Conservation (phyloP, 2,888 invertebrate species). For the Trichacis sp. region DNA sequence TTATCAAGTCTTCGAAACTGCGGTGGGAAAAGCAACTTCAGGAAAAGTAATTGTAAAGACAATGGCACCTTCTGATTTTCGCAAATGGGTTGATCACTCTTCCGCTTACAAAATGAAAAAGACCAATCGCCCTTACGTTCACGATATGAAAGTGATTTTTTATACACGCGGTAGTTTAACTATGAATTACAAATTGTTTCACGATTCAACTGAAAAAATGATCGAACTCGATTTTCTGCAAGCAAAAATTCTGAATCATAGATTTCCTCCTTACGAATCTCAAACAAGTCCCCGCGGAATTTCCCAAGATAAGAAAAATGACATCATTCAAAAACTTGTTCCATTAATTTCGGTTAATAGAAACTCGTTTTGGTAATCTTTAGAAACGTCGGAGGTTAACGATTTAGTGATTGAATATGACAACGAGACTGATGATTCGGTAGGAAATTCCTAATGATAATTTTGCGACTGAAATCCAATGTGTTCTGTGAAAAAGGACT, state of each 20-base stretch:
- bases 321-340: constrained; percentile 18
- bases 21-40: constrained; percentile 14
- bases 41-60: constrained; percentile 11
- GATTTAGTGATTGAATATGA: too few relatives aligned
- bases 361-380: constrained; percentile 18
- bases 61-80: constrained; percentile 4
- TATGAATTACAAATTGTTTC: constrained; percentile 5
- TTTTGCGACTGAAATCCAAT: too few relatives aligned
- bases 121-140: constrained; percentile 5
- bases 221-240: constrained; percentile 17
- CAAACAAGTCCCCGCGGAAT: constrained; percentile 11
- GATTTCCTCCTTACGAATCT: constrained; percentile 9
- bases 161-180: constrained; percentile 17
- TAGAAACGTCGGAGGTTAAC: constrained; percentile 12
- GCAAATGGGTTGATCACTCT: constrained; percentile 12
- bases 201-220: constrained; percentile 11
- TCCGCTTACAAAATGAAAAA: constrained; percentile 6
- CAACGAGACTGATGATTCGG: too few relatives aligned
- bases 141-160: constrained; percentile 19
- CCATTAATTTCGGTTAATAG: constrained; percentile 13
- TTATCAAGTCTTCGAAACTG: constrained; percentile 19
- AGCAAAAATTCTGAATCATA: constrained; percentile 11
- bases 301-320: constrained; percentile 16
- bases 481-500: too few relatives aligned
- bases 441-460: too few relatives aligned